Conservation (phyloP, 2,113 vertebrate species). For the Hippocampus barbouri region DNA sequence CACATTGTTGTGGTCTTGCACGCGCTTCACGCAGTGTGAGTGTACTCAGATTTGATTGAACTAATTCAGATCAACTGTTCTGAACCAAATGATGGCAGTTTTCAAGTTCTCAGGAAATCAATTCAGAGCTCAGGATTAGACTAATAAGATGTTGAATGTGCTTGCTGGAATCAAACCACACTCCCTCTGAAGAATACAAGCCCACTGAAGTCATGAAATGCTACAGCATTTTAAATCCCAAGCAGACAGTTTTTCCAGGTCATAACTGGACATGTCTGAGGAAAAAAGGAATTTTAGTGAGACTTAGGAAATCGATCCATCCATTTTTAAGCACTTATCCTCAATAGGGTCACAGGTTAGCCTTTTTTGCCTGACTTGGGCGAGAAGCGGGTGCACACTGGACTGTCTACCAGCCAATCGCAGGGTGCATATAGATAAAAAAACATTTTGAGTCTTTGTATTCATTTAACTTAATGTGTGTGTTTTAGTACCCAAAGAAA, state of each 20-base stretch:
- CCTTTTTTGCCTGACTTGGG: not conserved
- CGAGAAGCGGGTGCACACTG: not conserved
- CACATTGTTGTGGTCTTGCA: not conserved
- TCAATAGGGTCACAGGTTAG: not conserved
- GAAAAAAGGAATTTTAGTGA: not conserved
- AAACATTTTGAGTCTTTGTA: not conserved
- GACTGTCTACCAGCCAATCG: not conserved
- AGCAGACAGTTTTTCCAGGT: not conserved
- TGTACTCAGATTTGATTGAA: not conserved
- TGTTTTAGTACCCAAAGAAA: not conserved
- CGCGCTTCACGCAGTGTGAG: too few relatives aligned
- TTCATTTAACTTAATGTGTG: too few relatives aligned
- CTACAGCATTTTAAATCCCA: not conserved
- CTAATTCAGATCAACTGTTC: not conserved
- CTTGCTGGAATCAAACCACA: not conserved
- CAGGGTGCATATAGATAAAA: not conserved
- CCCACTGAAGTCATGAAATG: not conserved
- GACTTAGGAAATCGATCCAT: not conserved
- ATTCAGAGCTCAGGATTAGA: not conserved
- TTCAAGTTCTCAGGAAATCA: not conserved
- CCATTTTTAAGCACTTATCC: not conserved
- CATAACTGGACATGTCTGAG: not conserved
- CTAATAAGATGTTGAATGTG: not conserved
- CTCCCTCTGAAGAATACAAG: not conserved
- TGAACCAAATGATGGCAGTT: not conserved